Evolutionary conservation across 37 sponge, comb jelly and placozoan genomes (phyloP), one percentile per base, ranked within the genome.

Genomic region (Aplysina aerophoba): DNA sequence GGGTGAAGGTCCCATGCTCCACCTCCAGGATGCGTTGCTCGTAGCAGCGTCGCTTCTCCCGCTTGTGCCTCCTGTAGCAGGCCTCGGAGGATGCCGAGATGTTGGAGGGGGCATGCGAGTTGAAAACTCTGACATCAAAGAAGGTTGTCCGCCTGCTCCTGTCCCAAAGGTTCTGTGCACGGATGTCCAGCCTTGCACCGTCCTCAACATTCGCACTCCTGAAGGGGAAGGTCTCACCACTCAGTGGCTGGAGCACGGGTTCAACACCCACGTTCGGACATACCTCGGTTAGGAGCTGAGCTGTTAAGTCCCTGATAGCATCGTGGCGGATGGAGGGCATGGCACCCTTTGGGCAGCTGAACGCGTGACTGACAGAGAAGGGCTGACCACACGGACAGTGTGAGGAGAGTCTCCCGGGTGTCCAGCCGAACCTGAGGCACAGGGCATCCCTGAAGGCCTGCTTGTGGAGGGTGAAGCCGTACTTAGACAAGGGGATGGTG

Each of bases 261-360:
- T 71, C 73, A 14, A 71, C 16, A 1, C 37, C 73, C 3, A 71
- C 73, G 16, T 71, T 71, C 3, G 73, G 73, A 12, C 73, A 71
- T 12, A 71, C 73, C 12, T 71, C 73, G 5, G 73, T 71, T 1
- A 71, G 21, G 4, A 71, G 35, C 12, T 71, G 31, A 21, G 73
- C 73, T 15, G 73, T 71, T 5, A 71, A 28, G 37, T 71, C 73
- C 28, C 73, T 19, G 3, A 71, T 15, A 20, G 4, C 4, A 15
- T 71, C 27, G 28, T 67, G 69, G 28, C 69, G 69, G 69, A 67
- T 67, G 69, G 69, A 24, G 69, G 69, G 69, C 13, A 67, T 25
- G 19, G 69, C 69, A 25, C 69, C 69, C n/a, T 67, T 67, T 25
- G 69, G n/a, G 69, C 69, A 67, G n/a, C 69, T 67, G 69, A 67